Base-by-base conservation (phyloP, 2,113 vertebrate genomes). In the Anhinga anhinga region DNA sequence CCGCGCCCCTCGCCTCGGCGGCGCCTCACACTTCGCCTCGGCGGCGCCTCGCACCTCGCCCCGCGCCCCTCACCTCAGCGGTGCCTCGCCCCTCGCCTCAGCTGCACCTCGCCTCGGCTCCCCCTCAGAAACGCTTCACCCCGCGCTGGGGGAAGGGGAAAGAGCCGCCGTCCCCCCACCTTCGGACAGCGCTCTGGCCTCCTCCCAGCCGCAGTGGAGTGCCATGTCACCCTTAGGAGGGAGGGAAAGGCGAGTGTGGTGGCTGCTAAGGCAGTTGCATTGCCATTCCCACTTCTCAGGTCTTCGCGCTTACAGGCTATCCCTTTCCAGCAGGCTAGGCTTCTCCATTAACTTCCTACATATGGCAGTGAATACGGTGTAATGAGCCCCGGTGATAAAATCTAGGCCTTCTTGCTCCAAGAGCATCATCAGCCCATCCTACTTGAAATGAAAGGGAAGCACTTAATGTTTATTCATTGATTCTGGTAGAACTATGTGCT, bases 391-490 rank as follows among this genome's bases (percentile, higher is more conserved):
- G 12, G 67, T 78, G 86, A 84, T 91, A 73, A 94, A 92, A 74
- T 86, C 52, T 27, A 73, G 86, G 77, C 83, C 88, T 92, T 26
- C 76, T 58, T 84, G 42, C 86, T 92, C 69, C 50, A n/a, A 81
- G 59, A 90, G 67, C 86, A 45, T 66, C 91, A 88, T 66, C 91
- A 88, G 93, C 84, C 84, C 82, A 58, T 85, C 82, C 66, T 0
- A 15, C 78, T 77, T 82, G 83, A 87, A 94, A 94, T 91, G 77
- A 88, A 80, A 92, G 65, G 67, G 63, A 94, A 86, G 86, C 88
- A 44, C 92, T 95, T 91, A 82, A 91, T 96, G 95, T 95, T 97
- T 96, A 93, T 95, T 96, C 96, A 97, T 96, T 80, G 92, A 94
- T 96, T 96, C 82, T 88, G 82, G 90, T 85, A 70, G 78, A 91